Percentiles rank a stretch among this genome's conserved stretches.
These are phyloP conservation scores for Megathymus violae DNA, from an alignment of 1,140 invertebrate species.

Conservation along the genomic window DNA sequence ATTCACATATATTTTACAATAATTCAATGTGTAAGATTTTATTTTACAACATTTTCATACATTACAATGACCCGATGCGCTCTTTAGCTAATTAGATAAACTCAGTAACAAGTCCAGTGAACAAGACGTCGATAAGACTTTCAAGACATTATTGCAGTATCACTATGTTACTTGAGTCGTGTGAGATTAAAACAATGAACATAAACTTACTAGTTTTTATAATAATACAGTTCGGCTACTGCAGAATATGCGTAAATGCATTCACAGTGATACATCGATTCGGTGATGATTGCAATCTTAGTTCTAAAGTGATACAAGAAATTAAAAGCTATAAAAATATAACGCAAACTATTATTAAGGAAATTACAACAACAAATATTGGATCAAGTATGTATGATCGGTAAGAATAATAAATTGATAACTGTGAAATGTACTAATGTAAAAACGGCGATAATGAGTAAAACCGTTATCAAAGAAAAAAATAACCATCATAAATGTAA, in stretches of 20 bases:
- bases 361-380: slow-evolving; percentile 34
- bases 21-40: too few species aligned
- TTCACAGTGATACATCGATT: slow-evolving; percentile 23
- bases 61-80: background rate
- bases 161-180: slow-evolving; percentile 9
- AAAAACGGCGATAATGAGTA: too few species aligned
- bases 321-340: slow-evolving; percentile 40
- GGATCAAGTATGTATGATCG: slow-evolving; percentile 33
- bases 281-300: slow-evolving; percentile 35
- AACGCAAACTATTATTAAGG: slow-evolving; percentile 35
- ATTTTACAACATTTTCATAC: too few species aligned
- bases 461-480: too few species aligned
- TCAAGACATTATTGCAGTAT: slow-evolving; percentile 13
- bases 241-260: slow-evolving; percentile 21
- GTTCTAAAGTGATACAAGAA: slow-evolving; percentile 29
- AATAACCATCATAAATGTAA: too few species aligned
- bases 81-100: slow-evolving; percentile 20
- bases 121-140: slow-evolving; percentile 9
- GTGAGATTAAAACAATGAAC: slow-evolving; percentile 11
- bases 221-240: slow-evolving; percentile 18
- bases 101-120: slow-evolving; percentile 3
- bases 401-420: slow-evolving; percentile 25
- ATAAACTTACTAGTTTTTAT: slow-evolving; percentile 23
- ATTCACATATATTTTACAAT: too few species aligned
- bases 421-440: background rate